Evolutionary conservation across 2,888 invertebrate genomes (phyloP).

Genomic region (Xanthorhoe spadicearia): DNA sequence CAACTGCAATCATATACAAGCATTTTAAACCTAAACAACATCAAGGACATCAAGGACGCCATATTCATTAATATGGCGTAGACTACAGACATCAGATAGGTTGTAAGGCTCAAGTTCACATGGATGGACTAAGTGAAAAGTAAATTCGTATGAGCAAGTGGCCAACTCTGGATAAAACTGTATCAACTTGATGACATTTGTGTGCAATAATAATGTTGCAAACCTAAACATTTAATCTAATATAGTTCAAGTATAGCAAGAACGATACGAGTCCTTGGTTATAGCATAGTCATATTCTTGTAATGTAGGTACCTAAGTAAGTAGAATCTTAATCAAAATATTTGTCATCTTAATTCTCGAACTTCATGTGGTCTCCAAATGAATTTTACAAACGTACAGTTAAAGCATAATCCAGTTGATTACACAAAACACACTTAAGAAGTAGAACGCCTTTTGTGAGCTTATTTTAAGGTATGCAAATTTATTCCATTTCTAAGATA

Average conservation of each 20-base stretch:
- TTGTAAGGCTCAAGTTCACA: not conserved
- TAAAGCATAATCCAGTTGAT: slow-evolving; percentile 52
- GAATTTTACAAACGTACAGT: slow-evolving; percentile 32
- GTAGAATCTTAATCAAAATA: not conserved
- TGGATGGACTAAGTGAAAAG: not conserved
- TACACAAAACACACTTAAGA: slow-evolving; percentile 50
- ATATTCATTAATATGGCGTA: too few species aligned
- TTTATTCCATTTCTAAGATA: slow-evolving; percentile 70
- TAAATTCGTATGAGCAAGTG: too few species aligned
- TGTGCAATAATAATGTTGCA: too few species aligned
- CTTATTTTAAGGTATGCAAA: slow-evolving; percentile 64
- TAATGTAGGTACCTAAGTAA: too few species aligned
- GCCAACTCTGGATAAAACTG: too few species aligned
- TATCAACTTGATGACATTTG: too few species aligned
- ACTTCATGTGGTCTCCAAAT: not conserved
- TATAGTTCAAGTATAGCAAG: too few species aligned
- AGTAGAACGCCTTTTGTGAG: slow-evolving; percentile 54
- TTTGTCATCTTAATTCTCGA: not conserved
- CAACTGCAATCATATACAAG: slow-evolving; percentile 80
- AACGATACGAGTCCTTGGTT: too few species aligned
- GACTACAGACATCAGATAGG: too few species aligned
- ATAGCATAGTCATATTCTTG: too few species aligned
- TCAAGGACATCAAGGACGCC: too few species aligned
- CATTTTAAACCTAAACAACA: not conserved
- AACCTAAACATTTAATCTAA: too few species aligned